Base-by-base conservation (phyloP, 1,140 invertebrate species). In the Lerema accius region DNA sequence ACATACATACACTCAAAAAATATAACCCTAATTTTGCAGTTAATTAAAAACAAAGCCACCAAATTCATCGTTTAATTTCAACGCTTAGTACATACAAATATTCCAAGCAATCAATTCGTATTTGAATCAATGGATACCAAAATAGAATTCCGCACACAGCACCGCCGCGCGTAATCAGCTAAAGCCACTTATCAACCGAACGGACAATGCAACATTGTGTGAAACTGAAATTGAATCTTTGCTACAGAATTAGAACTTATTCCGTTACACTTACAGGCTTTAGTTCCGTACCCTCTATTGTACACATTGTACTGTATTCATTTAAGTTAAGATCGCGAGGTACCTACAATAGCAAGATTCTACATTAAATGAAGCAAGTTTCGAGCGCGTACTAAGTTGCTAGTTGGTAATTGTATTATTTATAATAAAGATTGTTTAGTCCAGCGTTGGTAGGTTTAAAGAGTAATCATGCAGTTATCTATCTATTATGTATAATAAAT, bases 181-280 rank as follows among this genome's bases (percentile, higher is more conserved):
- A 23, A 40, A 39, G 17, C 35, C 35, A 23, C 15, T 32, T 42
- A 55, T 55, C 51, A 42, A 39, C 37, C 51, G 19, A 4, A 7
- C 51, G 51, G 51, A 55, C 39, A 55, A 55, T 55, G 51, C 51
- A 55, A 55, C 51, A 55, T 55, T 55, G 51, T 55, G 51, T 17
- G 51, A 42, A 55, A 42, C 39, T 55, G 51, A 42, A 55, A 55
- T 55, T 55, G 51, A 42, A 55, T 55, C 51, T 55, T 55, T 55
- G 51, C 51, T 23, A 16, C 37, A 55, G 37, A 55, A 55, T 42
- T 28, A 42, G 37, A 43, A 55, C 37, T 55, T 55, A 55, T 55
- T 55, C n/a, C n/a, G n/a, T n/a, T n/a, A n/a, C 51, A 42, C 37
- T 55, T 55, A 55, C 51, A 55, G 13, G 9, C 39, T 55, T 55